These are phyloP conservation scores for Cladopsammia gracilis DNA, from an alignment of 64 coral and sea anemone genomes.

Conservation along the genomic window DNA sequence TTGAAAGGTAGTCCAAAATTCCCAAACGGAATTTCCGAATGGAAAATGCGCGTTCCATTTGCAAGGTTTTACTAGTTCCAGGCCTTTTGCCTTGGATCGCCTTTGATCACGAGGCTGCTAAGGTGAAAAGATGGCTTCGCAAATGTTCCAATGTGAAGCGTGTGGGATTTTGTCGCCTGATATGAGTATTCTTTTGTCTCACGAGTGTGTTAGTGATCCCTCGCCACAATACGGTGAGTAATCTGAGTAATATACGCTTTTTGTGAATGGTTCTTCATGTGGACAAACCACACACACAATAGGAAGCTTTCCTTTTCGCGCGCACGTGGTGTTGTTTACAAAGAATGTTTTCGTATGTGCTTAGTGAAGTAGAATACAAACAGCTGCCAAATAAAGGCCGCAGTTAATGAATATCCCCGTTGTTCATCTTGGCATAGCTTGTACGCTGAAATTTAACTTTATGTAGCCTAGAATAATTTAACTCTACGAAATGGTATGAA, in stretches of 20 bases:
- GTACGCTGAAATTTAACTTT: not conserved
- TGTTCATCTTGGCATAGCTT: not conserved
- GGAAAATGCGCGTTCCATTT: too few relatives aligned
- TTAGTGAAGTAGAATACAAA: not conserved
- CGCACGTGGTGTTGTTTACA: not conserved
- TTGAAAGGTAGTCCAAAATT: too few relatives aligned
- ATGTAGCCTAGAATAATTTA: conserved; percentile 2
- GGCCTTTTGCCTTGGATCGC: not conserved
- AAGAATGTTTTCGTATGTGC: conserved; percentile 8
- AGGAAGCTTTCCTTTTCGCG: conserved; percentile 6
- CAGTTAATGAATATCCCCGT: not conserved
- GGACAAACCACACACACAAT: not conserved
- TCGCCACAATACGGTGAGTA: conserved; percentile 16
- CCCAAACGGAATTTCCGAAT: too few relatives aligned
- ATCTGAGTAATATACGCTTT: not conserved
- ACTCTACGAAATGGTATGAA: not conserved
- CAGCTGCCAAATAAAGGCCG: not conserved
- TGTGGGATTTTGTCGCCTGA: conserved; percentile 2
- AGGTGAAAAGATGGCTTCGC: not conserved
- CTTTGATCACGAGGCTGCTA: not conserved
- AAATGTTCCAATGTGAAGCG: not conserved
- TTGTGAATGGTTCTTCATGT: conserved; percentile 6
- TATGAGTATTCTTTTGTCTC: not conserved
- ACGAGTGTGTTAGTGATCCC: conserved; percentile 7
- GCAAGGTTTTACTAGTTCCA: not conserved